Conservation (phyloP, 2,797 vertebrate genomes). For the Basileuterus tristriatus region DNA sequence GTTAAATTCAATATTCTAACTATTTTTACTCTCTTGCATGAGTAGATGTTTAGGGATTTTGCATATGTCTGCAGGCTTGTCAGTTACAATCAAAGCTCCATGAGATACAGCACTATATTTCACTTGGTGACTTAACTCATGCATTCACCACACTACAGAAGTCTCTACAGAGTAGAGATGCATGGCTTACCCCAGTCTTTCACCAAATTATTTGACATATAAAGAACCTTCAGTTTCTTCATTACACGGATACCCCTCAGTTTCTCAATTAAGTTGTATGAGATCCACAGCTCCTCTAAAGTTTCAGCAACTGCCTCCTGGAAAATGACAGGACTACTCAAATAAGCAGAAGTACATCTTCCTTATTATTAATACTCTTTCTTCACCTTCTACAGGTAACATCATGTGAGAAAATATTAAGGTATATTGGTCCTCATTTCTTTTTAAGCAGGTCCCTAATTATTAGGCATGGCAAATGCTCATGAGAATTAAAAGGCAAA, state of each 20-base stretch:
- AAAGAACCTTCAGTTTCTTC: constrained; percentile 92
- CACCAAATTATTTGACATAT: constrained; percentile 97
- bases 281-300: constrained; percentile 95
- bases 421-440: not conserved
- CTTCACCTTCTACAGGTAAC: not conserved
- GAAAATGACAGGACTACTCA: constrained; percentile 23
- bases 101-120: not conserved
- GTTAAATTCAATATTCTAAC: not conserved
- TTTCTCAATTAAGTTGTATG: constrained; percentile 96
- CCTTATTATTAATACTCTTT: not conserved
- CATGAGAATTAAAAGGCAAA: not conserved
- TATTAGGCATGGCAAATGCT: not conserved
- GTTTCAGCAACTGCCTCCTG: constrained; percentile 93
- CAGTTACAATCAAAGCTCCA: not conserved
- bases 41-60: not conserved
- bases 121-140: not conserved
- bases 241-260: constrained; percentile 91
- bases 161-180: not conserved
- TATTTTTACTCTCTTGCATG: not conserved
- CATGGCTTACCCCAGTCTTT: constrained; percentile 92
- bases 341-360: not conserved
- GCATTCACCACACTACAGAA: not conserved
- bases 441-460: not conserved
- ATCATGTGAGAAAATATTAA: not conserved
- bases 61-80: not conserved